Evolutionary conservation across 1,140 invertebrate species (phyloP), one percentile per base, ranked within the genome.

Genomic region (Acyrthosiphon pisum): DNA sequence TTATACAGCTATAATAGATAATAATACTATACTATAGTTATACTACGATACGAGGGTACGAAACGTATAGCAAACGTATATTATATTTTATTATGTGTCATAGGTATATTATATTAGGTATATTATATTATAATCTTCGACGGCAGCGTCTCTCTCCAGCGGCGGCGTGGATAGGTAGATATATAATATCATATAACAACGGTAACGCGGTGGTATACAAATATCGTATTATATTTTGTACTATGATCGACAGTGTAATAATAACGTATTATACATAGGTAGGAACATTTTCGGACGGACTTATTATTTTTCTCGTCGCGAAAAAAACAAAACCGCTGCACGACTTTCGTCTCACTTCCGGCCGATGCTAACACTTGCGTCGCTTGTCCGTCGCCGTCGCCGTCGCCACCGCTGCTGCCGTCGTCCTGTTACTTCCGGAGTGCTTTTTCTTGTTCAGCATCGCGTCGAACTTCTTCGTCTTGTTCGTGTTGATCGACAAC

Each of bases 401-500:
- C 20, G 41, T 26, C 20, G 50, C 3, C 23, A 37, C 37, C 37
- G 46, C 35, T 41, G 56, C 26, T 14, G 37, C 6, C 3, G 48
- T 26, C 3, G 92, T 60, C 37, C 35, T 30, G 11, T 30, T 90
- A 41, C 14, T 44, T 30, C 89, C 14, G 6, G 46, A 0, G 53
- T 60, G 50, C 44, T 94, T 94, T 41, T 93, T 94, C 83, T 93
- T 94, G 81, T 90, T 91, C 46, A 90, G 37, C 46, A 91, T 68
- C 18, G 93, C 48, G 81, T 93, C 93, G 84, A 68, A 93, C 41
- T 94, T 93, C 60, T 93, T 94, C 87, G 88, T 48, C 48, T 94
- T 94, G 93, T 94, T 94, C 91, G 83, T 48, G 68, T 88, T 81
- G 56, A 86, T 93, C 44, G 93, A 90, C 96, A 95, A 90, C 30